Conservation (phyloP, 2,797 vertebrate genomes). For the Gymnodraco acuticeps region DNA sequence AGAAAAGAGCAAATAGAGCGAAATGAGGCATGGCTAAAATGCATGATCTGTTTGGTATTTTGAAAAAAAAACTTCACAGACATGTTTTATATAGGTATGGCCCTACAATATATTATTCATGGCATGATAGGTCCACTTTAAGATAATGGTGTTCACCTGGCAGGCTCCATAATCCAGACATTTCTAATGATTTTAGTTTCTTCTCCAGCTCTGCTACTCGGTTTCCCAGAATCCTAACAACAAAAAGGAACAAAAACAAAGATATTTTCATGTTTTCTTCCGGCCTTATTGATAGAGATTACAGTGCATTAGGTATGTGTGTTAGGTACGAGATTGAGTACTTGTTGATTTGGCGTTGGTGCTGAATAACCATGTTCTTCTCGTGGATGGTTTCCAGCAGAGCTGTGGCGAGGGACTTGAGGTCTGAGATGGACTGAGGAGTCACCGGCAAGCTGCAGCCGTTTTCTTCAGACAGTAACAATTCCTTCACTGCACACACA, state of each 20-base stretch:
- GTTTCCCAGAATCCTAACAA: conserved; percentile 93
- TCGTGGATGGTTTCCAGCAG: conserved; percentile 98
- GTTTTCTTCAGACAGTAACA: conserved; percentile 92
- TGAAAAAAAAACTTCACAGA: too few species aligned
- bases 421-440: conserved; percentile 96
- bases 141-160: conserved; percentile 86
- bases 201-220: conserved; percentile 96
- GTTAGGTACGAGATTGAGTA: conserved; percentile 63
- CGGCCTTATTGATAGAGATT: not conserved
- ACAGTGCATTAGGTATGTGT: not conserved
- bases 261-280: not conserved
- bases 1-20: too few species aligned
- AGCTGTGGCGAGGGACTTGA: conserved; percentile 97
- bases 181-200: conserved; percentile 96
- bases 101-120: too few species aligned
- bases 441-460: conserved; percentile 96
- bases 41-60: too few species aligned
- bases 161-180: conserved; percentile 97
- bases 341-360: conserved; percentile 99
- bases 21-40: too few species aligned
- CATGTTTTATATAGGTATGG: too few species aligned
- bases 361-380: conserved; percentile 99
- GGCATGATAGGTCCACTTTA: too few species aligned
- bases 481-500: conserved; percentile 81
- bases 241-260: not conserved